Conservation (phyloP, 92 coral and sea anemone species). For the Palythoa caribaeorum region DNA sequence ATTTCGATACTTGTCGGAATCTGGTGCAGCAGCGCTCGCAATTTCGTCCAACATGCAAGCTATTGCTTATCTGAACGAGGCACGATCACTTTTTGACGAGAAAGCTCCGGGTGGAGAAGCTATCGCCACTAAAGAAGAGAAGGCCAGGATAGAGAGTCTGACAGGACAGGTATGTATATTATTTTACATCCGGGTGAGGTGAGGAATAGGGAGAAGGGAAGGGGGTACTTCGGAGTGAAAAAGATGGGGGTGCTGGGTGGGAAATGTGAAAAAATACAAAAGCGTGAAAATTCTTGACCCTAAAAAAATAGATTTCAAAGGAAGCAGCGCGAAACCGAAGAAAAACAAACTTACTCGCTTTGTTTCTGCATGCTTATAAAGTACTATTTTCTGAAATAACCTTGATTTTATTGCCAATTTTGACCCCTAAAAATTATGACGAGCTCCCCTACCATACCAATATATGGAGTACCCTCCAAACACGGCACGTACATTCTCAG, state of each 20-base stretch:
- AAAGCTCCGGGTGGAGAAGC: slow-evolving; percentile 59
- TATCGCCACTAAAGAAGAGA: slow-evolving; percentile 82
- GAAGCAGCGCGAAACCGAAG: no score
- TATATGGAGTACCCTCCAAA: no score
- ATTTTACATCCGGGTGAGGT: background rate
- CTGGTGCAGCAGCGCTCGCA: slow-evolving; percentile 98
- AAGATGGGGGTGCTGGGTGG: no score
- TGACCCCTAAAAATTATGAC: no score
- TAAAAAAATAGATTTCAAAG: no score
- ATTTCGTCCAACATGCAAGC: slow-evolving; percentile 97
- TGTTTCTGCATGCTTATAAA: background rate
- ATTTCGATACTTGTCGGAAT: slow-evolving; percentile 86
- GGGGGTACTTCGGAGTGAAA: no score
- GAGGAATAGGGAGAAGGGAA: background rate
- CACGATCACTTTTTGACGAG: slow-evolving; percentile 72
- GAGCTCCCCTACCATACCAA: no score
- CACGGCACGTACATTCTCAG: no score
- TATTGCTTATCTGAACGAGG: slow-evolving; percentile 85
- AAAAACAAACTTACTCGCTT: no score
- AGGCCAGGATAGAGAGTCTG: slow-evolving; percentile 92
- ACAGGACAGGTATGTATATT: slow-evolving; percentile 85
- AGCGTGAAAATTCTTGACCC: no score
- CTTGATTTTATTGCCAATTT: no score
- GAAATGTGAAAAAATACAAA: no score
- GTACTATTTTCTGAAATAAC: background rate